phyloP scores from a whole-genome alignment of 2,888 invertebrate genomes.

The Ypsolopha scabrella region DNA sequence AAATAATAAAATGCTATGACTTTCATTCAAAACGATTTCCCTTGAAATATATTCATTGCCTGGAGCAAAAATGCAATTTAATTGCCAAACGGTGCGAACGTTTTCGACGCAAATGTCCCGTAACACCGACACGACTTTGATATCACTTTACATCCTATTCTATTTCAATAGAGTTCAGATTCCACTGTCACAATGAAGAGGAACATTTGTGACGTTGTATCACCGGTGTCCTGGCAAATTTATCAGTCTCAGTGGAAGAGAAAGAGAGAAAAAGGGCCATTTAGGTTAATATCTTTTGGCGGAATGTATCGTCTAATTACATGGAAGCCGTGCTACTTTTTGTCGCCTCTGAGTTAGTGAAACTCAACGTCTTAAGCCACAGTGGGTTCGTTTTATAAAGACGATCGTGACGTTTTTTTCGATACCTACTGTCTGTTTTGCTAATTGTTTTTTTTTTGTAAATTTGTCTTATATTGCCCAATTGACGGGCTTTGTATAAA shows the following conservation, averaged over 20 bases:
- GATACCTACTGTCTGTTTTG: too few relatives aligned
- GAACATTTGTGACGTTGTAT: background rate
- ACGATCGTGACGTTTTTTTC: too few relatives aligned
- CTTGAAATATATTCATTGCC: background rate
- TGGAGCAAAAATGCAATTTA: background rate
- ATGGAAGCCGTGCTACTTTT: conserved; percentile 25
- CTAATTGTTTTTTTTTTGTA: too few relatives aligned
- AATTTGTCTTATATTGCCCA: too few relatives aligned
- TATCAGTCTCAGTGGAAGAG: background rate
- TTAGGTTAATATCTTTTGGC: conserved; percentile 35
- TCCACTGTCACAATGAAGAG: background rate
- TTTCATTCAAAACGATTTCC: background rate
- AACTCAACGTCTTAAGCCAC: background rate
- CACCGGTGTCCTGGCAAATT: background rate
- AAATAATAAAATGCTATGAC: background rate
- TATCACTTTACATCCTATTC: background rate
- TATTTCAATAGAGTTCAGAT: background rate
- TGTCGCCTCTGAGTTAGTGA: conserved; percentile 14
- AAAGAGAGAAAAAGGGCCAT: conserved; percentile 28
- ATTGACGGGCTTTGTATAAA: too few relatives aligned
- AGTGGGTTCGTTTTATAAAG: too few relatives aligned
- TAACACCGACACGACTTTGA: background rate
- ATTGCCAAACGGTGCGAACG: background rate
- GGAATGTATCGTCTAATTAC: conserved; percentile 49
- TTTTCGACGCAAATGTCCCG: background rate